These are phyloP conservation scores for Uria lomvia DNA, from an alignment of 2,113 vertebrate species.

Conservation along the genomic window DNA sequence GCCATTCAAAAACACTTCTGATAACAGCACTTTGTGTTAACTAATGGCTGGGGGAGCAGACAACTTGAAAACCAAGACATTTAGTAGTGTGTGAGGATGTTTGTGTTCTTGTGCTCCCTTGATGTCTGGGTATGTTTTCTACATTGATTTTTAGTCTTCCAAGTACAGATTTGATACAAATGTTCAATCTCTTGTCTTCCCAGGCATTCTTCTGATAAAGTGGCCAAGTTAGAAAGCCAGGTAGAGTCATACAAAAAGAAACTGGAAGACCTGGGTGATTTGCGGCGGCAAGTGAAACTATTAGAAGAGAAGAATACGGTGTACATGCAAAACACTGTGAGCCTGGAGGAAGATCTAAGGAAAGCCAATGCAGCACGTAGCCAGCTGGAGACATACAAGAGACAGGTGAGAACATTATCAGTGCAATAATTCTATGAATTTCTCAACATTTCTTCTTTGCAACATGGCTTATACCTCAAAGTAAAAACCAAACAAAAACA, in stretches of 20 bases:
- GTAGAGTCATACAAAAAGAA: conserved; percentile 95
- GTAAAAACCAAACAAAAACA: not conserved
- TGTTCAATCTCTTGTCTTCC: not conserved
- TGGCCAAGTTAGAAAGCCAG: conserved; percentile 88
- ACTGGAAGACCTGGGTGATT: conserved; percentile 90
- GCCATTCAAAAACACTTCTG: not conserved
- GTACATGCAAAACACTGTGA: conserved; percentile 88
- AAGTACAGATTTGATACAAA: not conserved
- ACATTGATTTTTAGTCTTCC: not conserved
- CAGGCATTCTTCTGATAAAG: conserved; percentile 92
- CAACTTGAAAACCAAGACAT: not conserved
- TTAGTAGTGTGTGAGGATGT: not conserved
- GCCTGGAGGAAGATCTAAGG: conserved; percentile 88
- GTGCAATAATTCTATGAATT: not conserved
- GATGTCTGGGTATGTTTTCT: not conserved
- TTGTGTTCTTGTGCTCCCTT: not conserved
- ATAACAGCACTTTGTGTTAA: not conserved
- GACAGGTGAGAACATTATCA: conserved; percentile 78
- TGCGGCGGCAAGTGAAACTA: conserved; percentile 89
- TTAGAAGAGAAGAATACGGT: conserved; percentile 91
- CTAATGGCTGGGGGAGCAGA: not conserved
- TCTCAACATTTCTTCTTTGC: not conserved
- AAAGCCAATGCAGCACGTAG: conserved; percentile 86
- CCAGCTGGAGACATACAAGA: conserved; percentile 91
- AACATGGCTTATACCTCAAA: not conserved